These are phyloP conservation scores for Mustela lutreola DNA, from an alignment of 2,113 vertebrate species.

Conservation along the genomic window DNA sequence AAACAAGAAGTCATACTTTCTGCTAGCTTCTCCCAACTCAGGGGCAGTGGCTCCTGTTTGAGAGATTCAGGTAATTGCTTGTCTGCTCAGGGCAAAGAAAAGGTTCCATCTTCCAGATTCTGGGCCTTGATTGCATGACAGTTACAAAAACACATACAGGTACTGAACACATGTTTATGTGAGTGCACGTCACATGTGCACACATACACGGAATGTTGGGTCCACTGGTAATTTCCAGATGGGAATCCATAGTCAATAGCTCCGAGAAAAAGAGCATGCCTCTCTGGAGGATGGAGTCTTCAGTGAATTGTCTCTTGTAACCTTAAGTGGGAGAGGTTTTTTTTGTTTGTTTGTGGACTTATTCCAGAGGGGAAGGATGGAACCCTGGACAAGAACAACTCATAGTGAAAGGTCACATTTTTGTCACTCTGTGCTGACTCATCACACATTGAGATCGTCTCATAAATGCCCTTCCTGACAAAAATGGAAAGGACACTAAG, in stretches of 20 bases:
- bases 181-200: background rate
- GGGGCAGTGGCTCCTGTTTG: background rate
- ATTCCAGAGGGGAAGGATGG: rapidly evolving
- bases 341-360: slow-evolving; percentile 32
- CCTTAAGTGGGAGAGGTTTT: slow-evolving; percentile 46
- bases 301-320: background rate
- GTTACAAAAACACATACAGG: background rate
- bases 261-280: background rate
- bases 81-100: background rate
- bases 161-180: background rate
- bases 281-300: background rate
- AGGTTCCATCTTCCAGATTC: background rate
- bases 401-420: slow-evolving; percentile 77
- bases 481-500: slow-evolving; percentile 74
- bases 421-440: slow-evolving; percentile 82
- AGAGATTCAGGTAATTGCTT: background rate
- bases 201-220: background rate
- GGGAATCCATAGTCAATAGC: background rate
- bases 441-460: slow-evolving; percentile 68
- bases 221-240: background rate
- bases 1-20: background rate
- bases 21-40: background rate
- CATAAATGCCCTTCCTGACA: slow-evolving; percentile 79
- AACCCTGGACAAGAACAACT: slow-evolving; percentile 45
- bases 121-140: too few relatives aligned